These are phyloP conservation scores for Eira barbara DNA, from an alignment of 2,113 vertebrate genomes.

Conservation along the genomic window DNA sequence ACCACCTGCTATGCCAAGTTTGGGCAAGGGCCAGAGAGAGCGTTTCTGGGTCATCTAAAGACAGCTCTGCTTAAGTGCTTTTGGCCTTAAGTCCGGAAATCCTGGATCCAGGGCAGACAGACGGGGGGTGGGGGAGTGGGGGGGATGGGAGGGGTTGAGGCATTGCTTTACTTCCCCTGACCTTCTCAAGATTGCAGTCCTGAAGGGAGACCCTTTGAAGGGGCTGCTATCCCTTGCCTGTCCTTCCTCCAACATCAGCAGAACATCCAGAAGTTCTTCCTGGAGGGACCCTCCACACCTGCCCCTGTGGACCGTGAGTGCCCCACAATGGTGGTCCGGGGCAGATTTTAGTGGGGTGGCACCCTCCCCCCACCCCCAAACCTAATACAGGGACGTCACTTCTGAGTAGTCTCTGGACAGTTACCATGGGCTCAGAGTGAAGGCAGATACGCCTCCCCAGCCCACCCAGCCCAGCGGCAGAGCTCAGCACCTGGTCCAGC, in stretches of 20 bases:
- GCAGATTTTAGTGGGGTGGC: not conserved
- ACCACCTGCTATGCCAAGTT: not conserved
- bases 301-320: rapidly evolving
- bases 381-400: not conserved
- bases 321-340: rapidly evolving
- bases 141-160: not conserved
- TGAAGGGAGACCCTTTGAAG: not conserved
- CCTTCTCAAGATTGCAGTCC: not conserved
- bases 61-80: not conserved
- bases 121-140: no score
- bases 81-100: not conserved
- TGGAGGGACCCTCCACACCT: not conserved
- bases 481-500: not conserved
- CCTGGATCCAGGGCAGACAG: not conserved
- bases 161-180: not conserved
- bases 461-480: not conserved
- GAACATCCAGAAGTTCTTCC: not conserved
- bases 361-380: not conserved
- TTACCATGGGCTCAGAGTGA: not conserved
- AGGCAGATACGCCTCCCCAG: not conserved
- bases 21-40: not conserved
- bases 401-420: not conserved
- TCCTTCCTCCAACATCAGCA: not conserved
- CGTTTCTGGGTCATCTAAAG: not conserved
- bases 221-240: not conserved